Evolutionary conservation across 37 sponge, comb jelly and placozoan species (phyloP).

Genomic region (Tethya wilhelma): DNA sequence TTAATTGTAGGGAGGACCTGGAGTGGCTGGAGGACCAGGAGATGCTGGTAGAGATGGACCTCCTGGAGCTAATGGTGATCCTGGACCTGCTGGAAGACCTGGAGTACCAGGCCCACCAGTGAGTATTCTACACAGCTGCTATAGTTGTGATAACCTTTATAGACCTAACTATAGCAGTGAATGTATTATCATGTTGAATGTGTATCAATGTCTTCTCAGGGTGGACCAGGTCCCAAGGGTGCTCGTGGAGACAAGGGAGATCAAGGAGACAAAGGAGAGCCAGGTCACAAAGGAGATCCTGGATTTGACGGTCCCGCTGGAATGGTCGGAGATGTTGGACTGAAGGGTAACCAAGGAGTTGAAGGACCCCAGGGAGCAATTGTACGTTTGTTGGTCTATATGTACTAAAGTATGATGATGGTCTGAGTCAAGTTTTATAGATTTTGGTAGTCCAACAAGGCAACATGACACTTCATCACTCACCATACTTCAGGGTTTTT

Average conservation of each 20-base stretch:
- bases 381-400: constrained; percentile 6
- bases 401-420: background rate
- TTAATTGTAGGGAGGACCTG: constrained; percentile 21
- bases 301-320: constrained; percentile 52
- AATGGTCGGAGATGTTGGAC: constrained; percentile 40
- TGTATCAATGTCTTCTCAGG: too few species aligned
- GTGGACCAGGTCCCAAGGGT: constrained; percentile 45
- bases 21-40: constrained; percentile 22
- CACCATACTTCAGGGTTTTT: background rate
- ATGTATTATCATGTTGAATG: background rate
- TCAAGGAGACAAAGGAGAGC: constrained; percentile 61
- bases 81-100: constrained; percentile 46
- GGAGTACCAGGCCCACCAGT: constrained; percentile 19
- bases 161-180: background rate
- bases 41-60: constrained; percentile 16
- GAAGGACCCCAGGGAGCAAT: constrained; percentile 62
- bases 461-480: too few species aligned
- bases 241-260: constrained; percentile 62
- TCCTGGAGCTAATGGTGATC: constrained; percentile 53
- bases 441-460: background rate
- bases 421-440: background rate
- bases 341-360: constrained; percentile 60
- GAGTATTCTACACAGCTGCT: background rate
- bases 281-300: constrained; percentile 52
- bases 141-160: background rate